Evolutionary conservation across 2,113 vertebrate species (phyloP).

Genomic region (Octodon degus): DNA sequence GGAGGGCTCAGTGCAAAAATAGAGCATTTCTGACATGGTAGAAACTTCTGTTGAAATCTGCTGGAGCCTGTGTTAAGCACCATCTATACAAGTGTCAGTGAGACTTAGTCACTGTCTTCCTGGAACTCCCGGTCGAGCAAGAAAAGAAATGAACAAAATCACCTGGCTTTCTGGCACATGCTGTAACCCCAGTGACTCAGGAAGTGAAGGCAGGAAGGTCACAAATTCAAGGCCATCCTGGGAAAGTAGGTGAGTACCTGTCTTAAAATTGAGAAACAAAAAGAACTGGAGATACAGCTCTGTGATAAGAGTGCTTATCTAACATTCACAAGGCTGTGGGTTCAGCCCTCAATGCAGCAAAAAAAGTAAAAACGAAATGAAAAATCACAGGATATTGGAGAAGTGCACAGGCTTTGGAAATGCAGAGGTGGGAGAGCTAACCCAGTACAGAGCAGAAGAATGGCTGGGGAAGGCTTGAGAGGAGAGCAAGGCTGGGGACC

Average conservation of each 20-base stretch:
- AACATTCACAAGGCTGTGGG: background rate
- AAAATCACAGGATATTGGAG: background rate
- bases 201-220: background rate
- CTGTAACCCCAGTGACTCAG: background rate
- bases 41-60: background rate
- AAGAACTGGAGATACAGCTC: background rate
- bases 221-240: background rate
- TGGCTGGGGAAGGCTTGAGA: background rate
- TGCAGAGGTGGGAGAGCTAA: background rate
- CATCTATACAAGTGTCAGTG: background rate
- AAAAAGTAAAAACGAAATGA: background rate
- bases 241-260: background rate
- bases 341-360: background rate
- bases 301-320: background rate
- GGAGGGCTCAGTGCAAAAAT: background rate
- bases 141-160: background rate
- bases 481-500: background rate
- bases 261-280: background rate
- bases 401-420: background rate
- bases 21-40: background rate
- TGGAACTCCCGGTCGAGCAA: background rate
- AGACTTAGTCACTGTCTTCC: background rate
- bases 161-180: background rate
- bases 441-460: background rate
- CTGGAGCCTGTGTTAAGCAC: background rate